These are phyloP conservation scores for Cynopterus brachyotis DNA, from an alignment of 2,113 vertebrate species.

Conservation along the genomic window DNA sequence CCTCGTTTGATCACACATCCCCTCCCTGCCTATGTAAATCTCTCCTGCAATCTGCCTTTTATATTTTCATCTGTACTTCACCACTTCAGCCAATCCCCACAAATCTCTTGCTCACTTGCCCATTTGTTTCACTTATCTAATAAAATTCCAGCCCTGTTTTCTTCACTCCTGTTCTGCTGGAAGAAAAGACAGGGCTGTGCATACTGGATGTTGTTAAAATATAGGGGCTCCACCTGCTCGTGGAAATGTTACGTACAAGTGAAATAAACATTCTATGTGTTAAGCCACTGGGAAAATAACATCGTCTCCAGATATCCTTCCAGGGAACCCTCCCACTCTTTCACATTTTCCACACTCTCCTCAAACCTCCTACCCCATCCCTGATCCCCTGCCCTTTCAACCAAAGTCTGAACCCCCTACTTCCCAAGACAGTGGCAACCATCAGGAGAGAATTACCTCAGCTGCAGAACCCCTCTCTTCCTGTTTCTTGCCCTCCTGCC, in stretches of 20 bases:
- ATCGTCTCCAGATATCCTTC: neutral
- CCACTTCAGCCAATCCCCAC: neutral
- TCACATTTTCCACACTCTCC: neutral
- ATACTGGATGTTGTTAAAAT: neutral
- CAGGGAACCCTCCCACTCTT: neutral
- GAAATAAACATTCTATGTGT: neutral
- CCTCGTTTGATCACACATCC: neutral
- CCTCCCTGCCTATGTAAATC: neutral
- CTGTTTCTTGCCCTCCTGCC: neutral
- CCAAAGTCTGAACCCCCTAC: neutral
- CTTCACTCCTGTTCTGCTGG: neutral
- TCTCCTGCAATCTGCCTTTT: neutral
- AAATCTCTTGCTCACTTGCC: neutral
- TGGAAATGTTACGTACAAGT: neutral
- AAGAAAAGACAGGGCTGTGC: neutral
- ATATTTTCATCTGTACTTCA: neutral
- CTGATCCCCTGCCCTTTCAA: neutral
- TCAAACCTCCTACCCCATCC: neutral
- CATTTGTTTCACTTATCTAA: neutral
- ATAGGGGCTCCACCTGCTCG: neutral
- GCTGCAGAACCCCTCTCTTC: neutral
- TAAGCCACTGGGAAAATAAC: neutral
- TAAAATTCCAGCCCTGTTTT: neutral
- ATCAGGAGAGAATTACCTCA: neutral
- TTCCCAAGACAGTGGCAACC: neutral